Conservation (phyloP, 2,113 vertebrate genomes). For the Gymnocephalus cernua region DNA sequence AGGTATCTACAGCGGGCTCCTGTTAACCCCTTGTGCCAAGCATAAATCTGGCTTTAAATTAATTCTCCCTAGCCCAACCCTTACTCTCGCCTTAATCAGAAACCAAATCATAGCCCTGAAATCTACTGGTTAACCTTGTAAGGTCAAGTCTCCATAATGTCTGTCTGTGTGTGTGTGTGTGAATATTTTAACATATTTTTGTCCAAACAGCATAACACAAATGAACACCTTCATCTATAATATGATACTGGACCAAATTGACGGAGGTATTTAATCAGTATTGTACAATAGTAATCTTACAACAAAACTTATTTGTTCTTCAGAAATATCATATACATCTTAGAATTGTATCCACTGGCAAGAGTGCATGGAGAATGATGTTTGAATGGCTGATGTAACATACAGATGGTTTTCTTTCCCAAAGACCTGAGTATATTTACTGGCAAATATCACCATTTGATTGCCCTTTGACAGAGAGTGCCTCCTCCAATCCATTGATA, state of each 20-base stretch:
- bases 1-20: background rate
- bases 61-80: background rate
- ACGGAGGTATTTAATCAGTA: background rate
- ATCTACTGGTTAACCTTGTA: constrained; percentile 5
- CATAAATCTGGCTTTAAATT: constrained; percentile 5
- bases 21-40: background rate
- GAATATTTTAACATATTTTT: constrained; percentile 6
- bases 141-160: background rate
- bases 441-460: constrained; percentile 37
- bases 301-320: background rate
- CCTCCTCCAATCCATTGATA: constrained; percentile 44
- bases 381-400: constrained; percentile 12
- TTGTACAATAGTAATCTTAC: background rate
- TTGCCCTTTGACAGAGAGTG: constrained; percentile 34
- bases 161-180: background rate
- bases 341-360: background rate
- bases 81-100: background rate
- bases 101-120: background rate
- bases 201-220: background rate
- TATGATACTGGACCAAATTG: background rate
- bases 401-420: constrained; percentile 9
- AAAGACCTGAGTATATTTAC: constrained; percentile 17
- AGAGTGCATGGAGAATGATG: background rate
- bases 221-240: background rate
- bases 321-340: background rate